Evolutionary conservation across 2,888 invertebrate genomes (phyloP), one percentile per base, ranked within the genome.

Genomic region (Melanargia galathea): DNA sequence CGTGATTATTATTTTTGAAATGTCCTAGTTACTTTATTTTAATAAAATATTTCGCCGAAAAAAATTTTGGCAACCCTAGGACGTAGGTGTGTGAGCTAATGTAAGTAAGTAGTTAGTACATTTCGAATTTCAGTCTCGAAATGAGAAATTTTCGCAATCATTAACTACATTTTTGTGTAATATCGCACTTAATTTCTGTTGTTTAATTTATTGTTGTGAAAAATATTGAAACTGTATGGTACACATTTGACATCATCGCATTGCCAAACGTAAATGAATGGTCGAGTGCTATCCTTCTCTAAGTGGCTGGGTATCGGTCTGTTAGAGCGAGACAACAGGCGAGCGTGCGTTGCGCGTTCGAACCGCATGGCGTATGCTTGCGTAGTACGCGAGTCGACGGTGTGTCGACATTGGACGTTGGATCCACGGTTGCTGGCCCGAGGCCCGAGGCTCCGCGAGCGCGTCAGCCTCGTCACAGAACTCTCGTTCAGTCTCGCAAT

Each of bases 391-490:
- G 90, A 90, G 89, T 82, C 86, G 89, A 83, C 85, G 83, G 87
- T 90, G 90, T 91, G 90, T 90, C 90, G 90, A 91, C 90, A 90
- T 90, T 90, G 90, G 90, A 90, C 90, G 87, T 90, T 90, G 89
- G 87, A 78, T 88, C 52, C 35, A 52, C 86, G 85, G 83, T 82
- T 83, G 87, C 86, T 84, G 87, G 83, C 80, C 81, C 87, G 86
- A 87, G 87, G 83, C 80, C 81, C 87, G 86, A 87, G 85, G 89
- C 81, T 84, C 82, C 81, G 78, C 83, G 80, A 82, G 79, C 78
- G 74, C 73, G 73, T 73, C 75, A 73, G 70, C 74, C 68, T 71
- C 73, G 75, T 72, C 73, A 71, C 65, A 64, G 18, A 45, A 68
- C 68, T 68, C 69, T 65, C 65, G 70, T 69, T 73, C 81, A 92